phyloP scores from a whole-genome alignment of 2,797 vertebrate genomes.

The Melanogrammus aeglefinus region DNA sequence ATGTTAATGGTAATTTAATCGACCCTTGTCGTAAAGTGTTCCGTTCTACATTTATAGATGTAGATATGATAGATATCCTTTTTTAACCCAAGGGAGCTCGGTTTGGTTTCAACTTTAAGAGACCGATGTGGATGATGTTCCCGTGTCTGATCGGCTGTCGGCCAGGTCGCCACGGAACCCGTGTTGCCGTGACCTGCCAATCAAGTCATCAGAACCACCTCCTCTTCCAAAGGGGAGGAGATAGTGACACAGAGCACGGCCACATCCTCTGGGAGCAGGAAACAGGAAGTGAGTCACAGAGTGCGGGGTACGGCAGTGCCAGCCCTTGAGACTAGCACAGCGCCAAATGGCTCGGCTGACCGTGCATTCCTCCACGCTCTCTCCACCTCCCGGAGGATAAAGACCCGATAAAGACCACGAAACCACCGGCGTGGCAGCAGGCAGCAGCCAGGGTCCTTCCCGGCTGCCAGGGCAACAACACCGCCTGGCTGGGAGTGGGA shows the following conservation, averaged over 20 bases:
- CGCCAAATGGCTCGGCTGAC: constrained; percentile 14
- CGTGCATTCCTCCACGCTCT: constrained; percentile 28
- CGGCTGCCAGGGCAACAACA: background rate
- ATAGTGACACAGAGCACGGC: constrained; percentile 2
- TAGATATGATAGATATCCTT: background rate
- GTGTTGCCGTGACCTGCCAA: background rate
- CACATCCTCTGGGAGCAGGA: constrained; percentile 10
- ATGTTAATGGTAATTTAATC: no score
- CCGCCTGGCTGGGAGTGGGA: background rate
- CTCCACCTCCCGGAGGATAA: background rate
- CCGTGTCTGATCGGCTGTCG: background rate
- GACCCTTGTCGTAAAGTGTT: background rate
- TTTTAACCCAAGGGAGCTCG: background rate
- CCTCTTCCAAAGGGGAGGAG: background rate
- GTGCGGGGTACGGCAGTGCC: background rate
- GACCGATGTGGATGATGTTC: background rate
- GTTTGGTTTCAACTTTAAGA: background rate
- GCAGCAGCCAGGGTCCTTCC: background rate
- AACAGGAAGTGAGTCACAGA: constrained; percentile 29
- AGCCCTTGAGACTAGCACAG: background rate
- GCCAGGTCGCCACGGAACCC: background rate
- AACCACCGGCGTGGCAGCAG: background rate
- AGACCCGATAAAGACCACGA: background rate
- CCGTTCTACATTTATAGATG: background rate
- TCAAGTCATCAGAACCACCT: background rate